These are phyloP conservation scores for Campoplex nolae DNA, from an alignment of 2,888 invertebrate genomes.

Conservation along the genomic window DNA sequence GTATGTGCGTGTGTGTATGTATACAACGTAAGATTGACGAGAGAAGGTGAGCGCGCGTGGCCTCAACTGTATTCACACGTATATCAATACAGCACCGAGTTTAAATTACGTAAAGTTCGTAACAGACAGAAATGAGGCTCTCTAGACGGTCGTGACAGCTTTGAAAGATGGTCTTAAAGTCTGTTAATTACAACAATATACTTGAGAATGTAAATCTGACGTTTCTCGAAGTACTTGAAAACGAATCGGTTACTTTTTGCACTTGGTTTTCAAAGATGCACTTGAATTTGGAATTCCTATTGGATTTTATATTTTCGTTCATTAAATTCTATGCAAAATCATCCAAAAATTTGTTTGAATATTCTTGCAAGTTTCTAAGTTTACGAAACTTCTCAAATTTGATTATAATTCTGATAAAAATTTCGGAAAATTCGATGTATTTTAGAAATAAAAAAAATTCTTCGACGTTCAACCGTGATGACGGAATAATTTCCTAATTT, in stretches of 20 bases:
- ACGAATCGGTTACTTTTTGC: slow-evolving; percentile 25
- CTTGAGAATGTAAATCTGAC: not conserved
- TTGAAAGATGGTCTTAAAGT: slow-evolving; percentile 32
- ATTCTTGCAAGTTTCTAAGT: too few species aligned
- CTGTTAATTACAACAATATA: slow-evolving; percentile 1
- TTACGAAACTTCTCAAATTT: too few species aligned
- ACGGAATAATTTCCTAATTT: not conserved
- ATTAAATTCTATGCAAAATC: not conserved
- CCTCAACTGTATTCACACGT: slow-evolving; percentile 26
- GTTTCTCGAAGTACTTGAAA: not conserved
- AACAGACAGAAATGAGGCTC: slow-evolving; percentile 28
- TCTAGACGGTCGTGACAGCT: slow-evolving; percentile 28
- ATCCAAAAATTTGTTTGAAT: not conserved
- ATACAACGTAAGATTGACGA: slow-evolving; percentile 51
- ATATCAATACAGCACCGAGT: slow-evolving; percentile 16
- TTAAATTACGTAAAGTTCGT: slow-evolving; percentile 60
- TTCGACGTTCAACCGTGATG: not conserved
- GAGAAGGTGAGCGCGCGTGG: slow-evolving; percentile 59
- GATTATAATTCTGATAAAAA: too few species aligned
- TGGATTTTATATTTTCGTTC: too few species aligned
- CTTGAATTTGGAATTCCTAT: not conserved
- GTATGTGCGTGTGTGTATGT: slow-evolving; percentile 39
- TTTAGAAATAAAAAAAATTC: not conserved
- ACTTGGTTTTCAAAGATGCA: not conserved
- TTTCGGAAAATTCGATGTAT: too few species aligned